These are phyloP conservation scores for Drosophila cracens DNA, from an alignment of 2,888 invertebrate species.

Conservation along the genomic window DNA sequence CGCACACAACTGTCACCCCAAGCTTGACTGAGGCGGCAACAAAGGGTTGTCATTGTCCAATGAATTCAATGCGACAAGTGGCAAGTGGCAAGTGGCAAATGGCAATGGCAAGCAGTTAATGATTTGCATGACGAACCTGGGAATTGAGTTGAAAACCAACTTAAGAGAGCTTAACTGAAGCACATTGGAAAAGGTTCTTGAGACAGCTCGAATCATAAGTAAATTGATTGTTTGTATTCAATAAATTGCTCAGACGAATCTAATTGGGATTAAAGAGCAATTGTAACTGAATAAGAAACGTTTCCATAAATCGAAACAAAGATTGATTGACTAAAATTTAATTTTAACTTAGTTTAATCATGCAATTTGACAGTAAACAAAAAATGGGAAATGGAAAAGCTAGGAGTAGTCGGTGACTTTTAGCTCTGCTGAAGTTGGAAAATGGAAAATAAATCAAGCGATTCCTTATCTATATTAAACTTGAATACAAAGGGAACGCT, in stretches of 20 bases:
- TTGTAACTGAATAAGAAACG: background rate
- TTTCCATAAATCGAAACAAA: background rate
- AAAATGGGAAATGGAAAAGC: background rate
- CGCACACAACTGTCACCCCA: constrained; percentile 51
- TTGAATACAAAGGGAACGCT: background rate
- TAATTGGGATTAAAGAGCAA: background rate
- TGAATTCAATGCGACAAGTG: constrained; percentile 38
- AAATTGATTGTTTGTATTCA: background rate
- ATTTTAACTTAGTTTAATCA: background rate
- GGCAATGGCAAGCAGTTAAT: constrained; percentile 28
- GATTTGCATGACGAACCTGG: constrained; percentile 24
- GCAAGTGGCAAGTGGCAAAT: constrained; percentile 19
- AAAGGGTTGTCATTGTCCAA: constrained; percentile 21
- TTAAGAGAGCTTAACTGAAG: constrained; percentile 12
- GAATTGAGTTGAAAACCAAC: constrained; percentile 19
- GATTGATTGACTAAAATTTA: background rate
- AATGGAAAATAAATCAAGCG: background rate
- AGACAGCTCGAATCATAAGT: background rate
- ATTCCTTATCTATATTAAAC: background rate
- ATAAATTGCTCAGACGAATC: background rate
- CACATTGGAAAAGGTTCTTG: background rate
- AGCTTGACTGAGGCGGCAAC: background rate
- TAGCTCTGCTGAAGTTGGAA: background rate
- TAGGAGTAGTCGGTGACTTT: background rate
- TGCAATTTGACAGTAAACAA: background rate